Evolutionary conservation across 2,888 invertebrate species (phyloP).

Genomic region (Quadroppia sp.): DNA sequence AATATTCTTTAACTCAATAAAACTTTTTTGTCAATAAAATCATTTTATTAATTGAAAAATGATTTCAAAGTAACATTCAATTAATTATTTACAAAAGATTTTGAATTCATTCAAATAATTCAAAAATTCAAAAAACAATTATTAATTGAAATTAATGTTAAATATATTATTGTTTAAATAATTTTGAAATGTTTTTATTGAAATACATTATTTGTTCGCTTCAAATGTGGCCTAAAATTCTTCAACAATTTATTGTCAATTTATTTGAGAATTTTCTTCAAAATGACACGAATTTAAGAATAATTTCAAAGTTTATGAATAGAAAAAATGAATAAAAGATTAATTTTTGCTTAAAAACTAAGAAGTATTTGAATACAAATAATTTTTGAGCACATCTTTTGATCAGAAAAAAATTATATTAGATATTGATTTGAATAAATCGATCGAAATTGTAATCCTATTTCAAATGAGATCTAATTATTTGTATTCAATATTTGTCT

Average conservation of each 20-base stretch:
- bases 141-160: not conserved
- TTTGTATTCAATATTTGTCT: no score
- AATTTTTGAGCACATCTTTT: not conserved
- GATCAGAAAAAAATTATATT: not conserved
- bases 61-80: no score
- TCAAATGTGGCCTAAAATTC: not conserved
- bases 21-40: no score
- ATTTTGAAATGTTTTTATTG: not conserved
- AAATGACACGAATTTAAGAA: conserved; percentile 1
- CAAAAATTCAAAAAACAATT: conserved; percentile 13
- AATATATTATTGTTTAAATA: not conserved
- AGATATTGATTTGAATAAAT: no score
- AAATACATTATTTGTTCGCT: not conserved
- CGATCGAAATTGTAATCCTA: no score
- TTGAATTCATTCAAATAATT: not conserved
- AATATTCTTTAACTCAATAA: no score
- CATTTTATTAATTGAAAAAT: no score
- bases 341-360: no score
- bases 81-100: not conserved
- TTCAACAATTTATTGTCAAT: not conserved
- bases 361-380: not conserved
- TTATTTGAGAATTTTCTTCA: not conserved
- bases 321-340: no score
- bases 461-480: no score
- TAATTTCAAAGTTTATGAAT: not conserved